Conservation (phyloP, 1,140 invertebrate genomes). For the Dermatophagoides farinae region DNA sequence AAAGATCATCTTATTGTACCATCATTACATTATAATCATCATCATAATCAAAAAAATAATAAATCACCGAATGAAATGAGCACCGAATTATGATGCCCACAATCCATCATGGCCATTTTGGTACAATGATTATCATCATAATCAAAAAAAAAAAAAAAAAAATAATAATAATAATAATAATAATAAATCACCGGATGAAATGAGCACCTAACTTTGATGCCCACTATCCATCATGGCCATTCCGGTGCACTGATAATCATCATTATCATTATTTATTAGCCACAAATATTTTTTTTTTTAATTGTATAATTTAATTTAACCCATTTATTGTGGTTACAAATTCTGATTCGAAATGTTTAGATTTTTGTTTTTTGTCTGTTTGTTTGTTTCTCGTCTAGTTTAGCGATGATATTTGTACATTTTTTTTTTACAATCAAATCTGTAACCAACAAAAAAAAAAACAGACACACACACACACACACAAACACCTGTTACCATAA, state of each 20-base stretch:
- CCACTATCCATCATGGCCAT: not conserved
- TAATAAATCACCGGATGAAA: not conserved
- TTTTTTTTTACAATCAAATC: not conserved
- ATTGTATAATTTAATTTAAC: too few species aligned
- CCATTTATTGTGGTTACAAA: too few species aligned
- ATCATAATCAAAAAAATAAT: too few species aligned
- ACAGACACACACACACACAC: not conserved
- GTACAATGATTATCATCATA: not conserved
- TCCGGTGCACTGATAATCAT: not conserved
- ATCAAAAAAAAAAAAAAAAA: not conserved
- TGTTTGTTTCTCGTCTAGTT: not conserved
- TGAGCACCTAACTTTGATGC: constrained; percentile 9
- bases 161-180: not conserved
- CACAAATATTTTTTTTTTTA: too few species aligned
- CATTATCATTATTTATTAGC: not conserved
- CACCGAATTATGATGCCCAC: constrained; percentile 3
- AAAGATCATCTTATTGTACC: too few species aligned
- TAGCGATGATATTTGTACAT: not conserved
- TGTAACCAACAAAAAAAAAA: too few species aligned
- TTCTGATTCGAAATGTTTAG: too few species aligned
- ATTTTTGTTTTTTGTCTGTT: not conserved
- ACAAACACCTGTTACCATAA: not conserved
- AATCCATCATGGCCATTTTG: not conserved
- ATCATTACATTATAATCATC: too few species aligned
- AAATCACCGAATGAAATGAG: constrained; percentile 4